Evolutionary conservation across 2,797 vertebrate genomes (phyloP), one percentile per base, ranked within the genome.

Genomic region (Smutsia gigantea): DNA sequence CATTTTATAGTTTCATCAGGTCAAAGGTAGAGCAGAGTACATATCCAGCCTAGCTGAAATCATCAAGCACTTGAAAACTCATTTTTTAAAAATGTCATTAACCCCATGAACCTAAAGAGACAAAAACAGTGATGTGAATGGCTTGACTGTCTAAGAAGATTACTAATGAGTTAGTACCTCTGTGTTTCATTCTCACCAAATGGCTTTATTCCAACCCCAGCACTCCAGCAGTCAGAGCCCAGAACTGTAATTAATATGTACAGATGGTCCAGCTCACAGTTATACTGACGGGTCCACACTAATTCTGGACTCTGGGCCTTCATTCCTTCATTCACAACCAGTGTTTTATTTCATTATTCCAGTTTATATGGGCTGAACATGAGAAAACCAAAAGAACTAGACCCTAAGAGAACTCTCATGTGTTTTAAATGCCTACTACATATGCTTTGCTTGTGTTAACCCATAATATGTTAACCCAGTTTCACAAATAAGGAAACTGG

Each of bases 21-120:
- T 89, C 88, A 95, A 94, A 93, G 71, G 42, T 90, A 8, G 39
- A 91, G 5, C 12, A 85, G 77, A 83, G 95, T 95, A 71, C 92
- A 79, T 53, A 68, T 63, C 31, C 66, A 95, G 53, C 85, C 91
- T 77, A 91, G 59, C 2, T 81, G 29, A 82, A 93, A 94, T 90
- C 87, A 81, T 79, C 53, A 82, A 95, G n/a, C 55, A 79, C 64
- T 95, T 95, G 42, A 96, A 96, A 96, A 91, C 9, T 94, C 69
- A 49, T 83, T 93, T 90, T 90, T 82, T 11, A 21, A 59, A 92
- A 86, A 88, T 79, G 21, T 27, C 49, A 86, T 97, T 94, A 97
- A 94, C 53, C 25, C 94, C 89, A 88, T 92, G 5, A 91, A 51
- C n/a, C 49, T 94, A 93, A 96, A 93, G 25, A 81, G 13, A 19